Evolutionary conservation across 2,888 invertebrate species (phyloP).

Genomic region (Macroteleia sp.): DNA sequence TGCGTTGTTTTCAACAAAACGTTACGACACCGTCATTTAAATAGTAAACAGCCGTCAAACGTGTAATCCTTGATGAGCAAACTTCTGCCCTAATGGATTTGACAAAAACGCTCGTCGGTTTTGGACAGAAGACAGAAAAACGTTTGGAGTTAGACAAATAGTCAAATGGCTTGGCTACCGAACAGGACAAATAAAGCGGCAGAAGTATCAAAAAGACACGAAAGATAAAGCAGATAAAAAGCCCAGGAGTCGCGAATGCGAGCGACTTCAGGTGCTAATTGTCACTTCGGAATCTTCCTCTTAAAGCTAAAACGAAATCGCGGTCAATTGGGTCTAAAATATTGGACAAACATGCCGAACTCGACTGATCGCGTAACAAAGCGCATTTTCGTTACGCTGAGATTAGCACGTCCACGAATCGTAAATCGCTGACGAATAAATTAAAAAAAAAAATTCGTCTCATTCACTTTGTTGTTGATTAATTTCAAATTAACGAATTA

Average conservation of each 20-base stretch:
- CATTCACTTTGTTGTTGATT: no score
- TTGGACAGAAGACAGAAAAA: slow-evolving; percentile 3
- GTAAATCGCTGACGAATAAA: background rate
- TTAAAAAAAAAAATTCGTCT: no score
- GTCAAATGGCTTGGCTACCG: slow-evolving; percentile 68
- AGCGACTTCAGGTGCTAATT: slow-evolving; percentile 71
- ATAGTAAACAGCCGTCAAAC: slow-evolving; percentile 13
- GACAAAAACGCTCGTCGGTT: slow-evolving; percentile 7
- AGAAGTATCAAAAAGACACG: slow-evolving; percentile 1
- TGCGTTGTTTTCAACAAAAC: background rate
- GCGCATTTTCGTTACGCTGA: slow-evolving; percentile 21
- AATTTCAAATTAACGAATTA: no score
- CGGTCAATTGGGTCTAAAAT: slow-evolving; percentile 48
- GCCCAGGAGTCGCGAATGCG: slow-evolving; percentile 73
- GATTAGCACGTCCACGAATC: slow-evolving; percentile 16
- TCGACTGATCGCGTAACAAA: slow-evolving; percentile 22
- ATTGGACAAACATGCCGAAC: slow-evolving; percentile 47
- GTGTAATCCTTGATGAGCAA: slow-evolving; percentile 10
- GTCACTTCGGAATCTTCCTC: slow-evolving; percentile 1
- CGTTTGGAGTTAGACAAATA: slow-evolving; percentile 45
- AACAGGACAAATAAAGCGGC: slow-evolving; percentile 72
- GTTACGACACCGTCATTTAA: slow-evolving; percentile 26
- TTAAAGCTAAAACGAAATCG: slow-evolving; percentile 7
- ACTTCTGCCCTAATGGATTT: slow-evolving; percentile 21
- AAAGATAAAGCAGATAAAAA: slow-evolving; percentile 57